Base-by-base conservation (phyloP, 2,797 vertebrate species). In the Clarias platycephalus region DNA sequence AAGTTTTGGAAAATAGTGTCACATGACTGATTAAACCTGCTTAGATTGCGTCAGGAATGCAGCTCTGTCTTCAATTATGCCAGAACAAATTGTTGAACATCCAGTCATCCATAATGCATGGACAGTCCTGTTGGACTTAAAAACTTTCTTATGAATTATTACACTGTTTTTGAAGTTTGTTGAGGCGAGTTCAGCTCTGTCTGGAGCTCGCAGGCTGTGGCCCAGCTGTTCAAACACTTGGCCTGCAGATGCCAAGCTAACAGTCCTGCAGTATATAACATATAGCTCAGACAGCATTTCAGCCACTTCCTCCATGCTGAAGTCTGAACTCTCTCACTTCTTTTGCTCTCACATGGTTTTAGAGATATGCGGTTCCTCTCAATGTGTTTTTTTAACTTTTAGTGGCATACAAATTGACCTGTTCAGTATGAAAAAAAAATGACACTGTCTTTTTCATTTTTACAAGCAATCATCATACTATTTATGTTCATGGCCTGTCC, bases 181-280 rank as follows among this genome's bases (percentile, higher is more conserved):
- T 86, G 62, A 85, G 81, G 58, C 16, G 34, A 75, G 49, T 57
- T 74, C 70, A 37, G 31, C 75, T 81, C 66, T 86, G 84, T 55
- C 72, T 84, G 67, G 60, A 49, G 57, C 63, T 64, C 44, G 40
- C 67, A 84, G 81, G 60, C 78, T 85, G 81, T 28, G 26, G 74
- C 16, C 78, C 85, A 88, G 85, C 86, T 88, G 87, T 86, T 88
- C 68, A 84, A 85, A 86, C 85, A 85, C 81, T 88, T 70, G 49
- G 60, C 49, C 67, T 72, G 76, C 78, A 83, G 81, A 86, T 86
- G 84, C 77, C 84, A 87, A 84, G 34, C 82, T 81, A 63, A 63
- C 82, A 79, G 26, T 58, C 40, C 40, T 63, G 66, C 55, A 80
- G 63, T 80, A 80, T 80, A 66, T 80, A 53, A 67, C 26, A 40